Evolutionary conservation across 1,140 invertebrate genomes (phyloP), one percentile per base, ranked within the genome.

Genomic region (Zaprionus lachaisei): DNA sequence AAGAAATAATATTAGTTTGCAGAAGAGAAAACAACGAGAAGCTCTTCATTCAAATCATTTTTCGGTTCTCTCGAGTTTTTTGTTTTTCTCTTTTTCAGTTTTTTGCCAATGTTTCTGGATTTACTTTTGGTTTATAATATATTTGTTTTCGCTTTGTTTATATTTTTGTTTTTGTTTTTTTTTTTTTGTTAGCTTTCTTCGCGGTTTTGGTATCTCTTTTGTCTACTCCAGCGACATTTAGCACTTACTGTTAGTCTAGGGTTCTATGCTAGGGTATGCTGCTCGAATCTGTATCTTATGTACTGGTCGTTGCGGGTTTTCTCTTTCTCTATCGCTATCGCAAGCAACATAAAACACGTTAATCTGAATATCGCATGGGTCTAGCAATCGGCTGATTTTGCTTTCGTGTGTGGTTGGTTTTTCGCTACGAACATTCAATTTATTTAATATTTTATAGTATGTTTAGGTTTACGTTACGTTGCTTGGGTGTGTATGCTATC

Each of bases 391-490:
- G 49, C 41, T 4, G 44, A 49, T 49, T 60, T 56, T 37, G 11
- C 6, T 44, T 70, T 74, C 63, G 65, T 73, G 55, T 47, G 38
- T 61, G 69, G 26, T 28, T 41, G 38, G 38, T 64, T 71, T 69
- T 73, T 72, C 81, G 76, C 85, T 89, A 89, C 85, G 81, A 90
- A 89, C 85, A 90, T 89, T 90, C 58, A 89, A 77, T 90, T 84
- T 81, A 74, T 55, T 87, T 83, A 79, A 60, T 63, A 55, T 44
- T 47, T 75, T 70, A 65, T 63, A 69, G 71, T 72, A 58, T 64
- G 56, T 62, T 31, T 72, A 64, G 68, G 56, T 78, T 64, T 74
- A 72, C 83, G 62, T 69, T 49, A 17, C 61, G 47, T 49, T 64
- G 44, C 51, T 44, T 62, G 24, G 63, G 56, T 83, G 57, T 80